Evolutionary conservation across 1,140 invertebrate species (phyloP).

Genomic region (Ips nitidus): DNA sequence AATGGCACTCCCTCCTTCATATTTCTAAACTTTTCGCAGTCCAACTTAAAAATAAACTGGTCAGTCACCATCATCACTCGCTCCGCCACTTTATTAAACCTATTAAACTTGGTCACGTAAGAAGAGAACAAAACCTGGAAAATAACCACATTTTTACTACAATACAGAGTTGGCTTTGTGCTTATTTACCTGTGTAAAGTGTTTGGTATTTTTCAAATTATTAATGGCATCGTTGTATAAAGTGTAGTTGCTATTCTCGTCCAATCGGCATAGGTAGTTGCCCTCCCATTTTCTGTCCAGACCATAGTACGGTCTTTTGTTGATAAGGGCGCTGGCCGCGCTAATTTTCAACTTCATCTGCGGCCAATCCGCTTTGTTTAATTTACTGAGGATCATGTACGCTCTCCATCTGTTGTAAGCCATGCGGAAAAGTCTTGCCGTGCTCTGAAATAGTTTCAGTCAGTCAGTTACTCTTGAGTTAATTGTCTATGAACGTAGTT

Average conservation of each 20-base stretch:
- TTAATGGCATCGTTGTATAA: slow-evolving; percentile 71
- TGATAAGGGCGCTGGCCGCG: slow-evolving; percentile 74
- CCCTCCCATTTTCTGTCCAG: slow-evolving; percentile 84
- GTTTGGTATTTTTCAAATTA: slow-evolving; percentile 70
- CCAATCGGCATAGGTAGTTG: slow-evolving; percentile 79
- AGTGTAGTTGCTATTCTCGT: slow-evolving; percentile 75
- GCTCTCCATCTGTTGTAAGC: slow-evolving; percentile 79
- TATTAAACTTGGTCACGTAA: slow-evolving; percentile 65
- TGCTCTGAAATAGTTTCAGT: slow-evolving; percentile 13
- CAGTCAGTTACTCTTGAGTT: slow-evolving; percentile 1
- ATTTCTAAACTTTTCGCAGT: slow-evolving; percentile 80
- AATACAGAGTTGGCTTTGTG: neutral
- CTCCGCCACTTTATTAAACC: slow-evolving; percentile 86
- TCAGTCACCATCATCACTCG: slow-evolving; percentile 89
- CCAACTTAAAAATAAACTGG: slow-evolving; percentile 85
- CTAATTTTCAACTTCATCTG: slow-evolving; percentile 79
- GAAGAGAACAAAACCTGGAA: slow-evolving; percentile 60
- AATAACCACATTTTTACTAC: neutral
- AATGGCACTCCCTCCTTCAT: slow-evolving; percentile 72
- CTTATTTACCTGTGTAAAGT: slow-evolving; percentile 59
- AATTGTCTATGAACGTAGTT: neutral
- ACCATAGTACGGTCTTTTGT: slow-evolving; percentile 80
- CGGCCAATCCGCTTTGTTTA: slow-evolving; percentile 84
- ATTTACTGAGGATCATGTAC: slow-evolving; percentile 78
- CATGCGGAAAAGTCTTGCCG: slow-evolving; percentile 24